A percentile compares a stretch with the other conserved stretches of the same genome.
Conservation (phyloP, 2,888 invertebrate species). For the Cremastinae sp. region DNA sequence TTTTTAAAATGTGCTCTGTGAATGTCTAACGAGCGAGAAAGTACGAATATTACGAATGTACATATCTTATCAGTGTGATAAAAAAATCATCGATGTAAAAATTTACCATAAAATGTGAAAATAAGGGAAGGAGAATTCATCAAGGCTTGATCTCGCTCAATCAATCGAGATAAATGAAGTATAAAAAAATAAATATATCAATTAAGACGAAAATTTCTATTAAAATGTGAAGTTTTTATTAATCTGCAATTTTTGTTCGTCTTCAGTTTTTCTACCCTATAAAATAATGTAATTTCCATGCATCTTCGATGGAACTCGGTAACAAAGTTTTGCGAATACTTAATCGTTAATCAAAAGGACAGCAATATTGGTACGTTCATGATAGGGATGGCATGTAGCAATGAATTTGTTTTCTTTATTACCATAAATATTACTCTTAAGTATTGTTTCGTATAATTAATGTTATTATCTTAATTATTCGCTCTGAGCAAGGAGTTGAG, state of each 20-base stretch:
- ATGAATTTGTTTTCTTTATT: slow-evolving; percentile 33
- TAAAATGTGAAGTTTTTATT: slow-evolving; percentile 74
- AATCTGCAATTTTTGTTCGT: slow-evolving; percentile 66
- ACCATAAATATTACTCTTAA: slow-evolving; percentile 50
- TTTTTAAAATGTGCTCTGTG: slow-evolving; percentile 20
- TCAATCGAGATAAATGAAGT: slow-evolving; percentile 8
- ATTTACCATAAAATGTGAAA: slow-evolving; percentile 24
- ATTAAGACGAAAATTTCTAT: slow-evolving; percentile 65
- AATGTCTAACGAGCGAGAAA: slow-evolving; percentile 50
- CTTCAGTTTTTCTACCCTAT: slow-evolving; percentile 66
- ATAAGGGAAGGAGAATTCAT: slow-evolving; percentile 11
- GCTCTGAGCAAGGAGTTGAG: slow-evolving; percentile 20
- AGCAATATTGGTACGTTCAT: slow-evolving; percentile 13
- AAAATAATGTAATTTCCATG: slow-evolving; percentile 67
- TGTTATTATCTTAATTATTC: slow-evolving; percentile 32
- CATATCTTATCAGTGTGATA: slow-evolving; percentile 64
- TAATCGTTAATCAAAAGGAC: slow-evolving; percentile 29
- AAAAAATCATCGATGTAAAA: slow-evolving; percentile 28
- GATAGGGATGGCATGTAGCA: slow-evolving; percentile 2
- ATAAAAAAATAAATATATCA: slow-evolving; percentile 34
- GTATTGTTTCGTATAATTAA: slow-evolving; percentile 34
- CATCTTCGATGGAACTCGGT: slow-evolving; percentile 37
- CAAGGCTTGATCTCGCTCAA: slow-evolving; percentile 12
- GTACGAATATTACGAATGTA: slow-evolving; percentile 60
- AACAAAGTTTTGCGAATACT: slow-evolving; percentile 57